Base-by-base conservation (phyloP, 30 jellyfish, hydroid and myxozoan genomes). In the Turritopsis rubra region DNA sequence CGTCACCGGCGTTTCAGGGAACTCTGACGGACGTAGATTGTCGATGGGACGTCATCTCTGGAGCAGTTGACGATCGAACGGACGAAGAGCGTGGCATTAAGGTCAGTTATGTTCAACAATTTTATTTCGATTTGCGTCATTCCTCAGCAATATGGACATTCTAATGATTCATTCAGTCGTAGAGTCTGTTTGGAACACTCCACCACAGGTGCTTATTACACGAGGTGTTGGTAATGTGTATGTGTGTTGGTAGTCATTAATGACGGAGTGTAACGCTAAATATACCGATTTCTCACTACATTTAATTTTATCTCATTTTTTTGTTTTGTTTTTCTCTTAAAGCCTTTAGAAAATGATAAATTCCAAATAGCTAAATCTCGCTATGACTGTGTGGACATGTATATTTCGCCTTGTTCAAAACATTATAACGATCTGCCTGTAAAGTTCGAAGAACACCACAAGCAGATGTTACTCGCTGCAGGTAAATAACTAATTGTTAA, bases 1-100 rank as follows among this genome's bases (percentile, higher is more conserved):
- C 96, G 19, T 95, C 99, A 65, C 99, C 99, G 30, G 97, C 97
- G 21, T 95, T 87, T 76, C 85, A 90, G 76, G 99, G 99, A 0
- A 85, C 89, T 16, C 81, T 95, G 54, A 89, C 93, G 18, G 99
- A 95, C 73, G 85, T 87, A n/a, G 99, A 95, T 75, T 90, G 97
- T 78, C 88, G 99, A 29, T 95, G 99, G 99, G 95, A 90, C 78
- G 94, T 95, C 84, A 95, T 95, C 18, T 81, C 97, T 8, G 97
- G 91, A 5, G 83, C 99, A 8, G 97, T 89, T 27, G 99, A 95
- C 87, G 99, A 95, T 86, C 89, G 99, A 41, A 95, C 97, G 9
- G 81, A 75, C 72, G 98, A 88, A 52, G 98, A 92, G 82, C 95
- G 85, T 21, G 98, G 98, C 21, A 19, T 73, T n/a, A 85, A 87